Evolutionary conservation across 1,140 invertebrate species (phyloP), one percentile per base, ranked within the genome.

Genomic region (Chelonus insularis): DNA sequence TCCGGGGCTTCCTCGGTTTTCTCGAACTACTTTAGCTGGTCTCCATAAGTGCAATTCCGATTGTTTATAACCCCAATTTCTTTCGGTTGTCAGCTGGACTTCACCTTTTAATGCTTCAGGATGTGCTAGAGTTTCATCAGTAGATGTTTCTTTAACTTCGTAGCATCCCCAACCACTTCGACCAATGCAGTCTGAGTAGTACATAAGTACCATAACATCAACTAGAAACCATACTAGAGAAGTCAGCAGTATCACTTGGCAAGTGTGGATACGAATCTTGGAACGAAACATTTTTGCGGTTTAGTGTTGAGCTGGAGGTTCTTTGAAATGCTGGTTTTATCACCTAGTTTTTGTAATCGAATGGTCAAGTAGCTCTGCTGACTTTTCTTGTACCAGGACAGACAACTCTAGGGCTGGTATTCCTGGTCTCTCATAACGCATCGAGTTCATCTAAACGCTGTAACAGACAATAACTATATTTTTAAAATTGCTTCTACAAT

Each of bases 171-270:
- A 88, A 56, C 88, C 87, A 64, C 86, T 84, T 60, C 84, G 82
- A 52, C 89, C 88, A 58, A 91, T 86, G 78, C 91, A 97, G 72
- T 98, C 96, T 23, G 94, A 94, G 80, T 95, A 98, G 79, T 95
- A 91, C 81, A 95, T 94, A 45, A 99, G 84, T 32, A 98, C 83
- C 56, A 92, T 87, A 18, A 96, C 93, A 80, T 96, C 95, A 34
- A 98, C 85, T 68, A 98, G 84, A 70, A 98, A 90, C 96, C 96
- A 98, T 37, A 96, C 93, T 57, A 99, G 82, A 0, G 96, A 98
- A 60, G 96, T 98, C 65, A 95, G 83, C 63, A 98, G 81, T 66
- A 99, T 92, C 65, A 98, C 92, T 75, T 95, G 93, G 81, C 94
- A 97, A 57, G 94, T 96, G 79, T 96, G 93, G 81, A 94, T 91